phyloP scores from a whole-genome alignment of 2,797 vertebrate species.

The Glyptemys insculpta region DNA sequence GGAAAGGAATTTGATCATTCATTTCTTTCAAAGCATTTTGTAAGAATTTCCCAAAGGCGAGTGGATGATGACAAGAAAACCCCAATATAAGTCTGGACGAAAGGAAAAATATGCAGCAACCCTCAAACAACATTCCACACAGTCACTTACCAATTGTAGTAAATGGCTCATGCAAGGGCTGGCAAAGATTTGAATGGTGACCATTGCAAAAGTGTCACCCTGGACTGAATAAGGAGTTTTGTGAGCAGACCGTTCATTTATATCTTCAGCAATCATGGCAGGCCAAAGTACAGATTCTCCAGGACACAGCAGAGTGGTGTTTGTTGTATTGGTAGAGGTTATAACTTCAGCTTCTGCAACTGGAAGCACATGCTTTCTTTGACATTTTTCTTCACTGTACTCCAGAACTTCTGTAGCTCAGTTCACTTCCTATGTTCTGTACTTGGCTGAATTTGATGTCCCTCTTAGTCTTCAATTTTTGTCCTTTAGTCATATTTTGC shows the following conservation, averaged over 20 bases:
- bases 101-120: neutral
- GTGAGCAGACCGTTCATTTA: neutral
- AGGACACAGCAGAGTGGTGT: neutral
- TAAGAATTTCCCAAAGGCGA: neutral
- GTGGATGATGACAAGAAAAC: neutral
- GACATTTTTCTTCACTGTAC: neutral
- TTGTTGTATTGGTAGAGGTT: neutral
- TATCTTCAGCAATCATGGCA: neutral
- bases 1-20: neutral
- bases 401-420: neutral
- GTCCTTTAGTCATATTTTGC: neutral
- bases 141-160: neutral
- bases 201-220: neutral
- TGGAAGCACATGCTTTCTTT: neutral
- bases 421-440: neutral
- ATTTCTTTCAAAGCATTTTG: neutral
- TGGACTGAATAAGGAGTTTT: neutral
- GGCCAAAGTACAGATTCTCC: neutral
- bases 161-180: neutral
- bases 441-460: neutral
- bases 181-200: neutral
- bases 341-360: neutral
- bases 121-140: neutral
- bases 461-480: neutral
- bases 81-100: neutral